Evolutionary conservation across 2,888 invertebrate species (phyloP).

Genomic region (Drosophila neotestacea): DNA sequence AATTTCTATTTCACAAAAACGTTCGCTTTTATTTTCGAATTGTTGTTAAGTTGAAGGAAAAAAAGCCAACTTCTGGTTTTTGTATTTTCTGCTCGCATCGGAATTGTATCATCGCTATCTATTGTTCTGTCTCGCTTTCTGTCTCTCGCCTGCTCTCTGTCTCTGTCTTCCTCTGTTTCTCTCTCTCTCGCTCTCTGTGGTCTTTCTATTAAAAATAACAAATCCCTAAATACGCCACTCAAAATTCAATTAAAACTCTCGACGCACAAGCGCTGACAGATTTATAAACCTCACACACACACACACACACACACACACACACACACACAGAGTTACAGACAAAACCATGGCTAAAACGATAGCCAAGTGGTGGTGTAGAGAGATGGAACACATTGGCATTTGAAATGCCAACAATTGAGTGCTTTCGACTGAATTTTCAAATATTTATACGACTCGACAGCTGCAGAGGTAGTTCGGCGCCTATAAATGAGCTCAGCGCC

Average conservation of each 20-base stretch:
- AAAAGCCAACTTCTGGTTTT: constrained; percentile 23
- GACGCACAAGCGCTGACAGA: constrained; percentile 70
- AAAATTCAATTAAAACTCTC: constrained; percentile 79
- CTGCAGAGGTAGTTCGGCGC: constrained; percentile 41
- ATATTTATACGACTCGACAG: constrained; percentile 47
- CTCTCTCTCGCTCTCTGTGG: constrained; percentile 22
- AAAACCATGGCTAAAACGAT: constrained; percentile 35
- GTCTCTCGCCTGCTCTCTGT: not conserved
- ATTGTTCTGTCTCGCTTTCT: constrained; percentile 20
- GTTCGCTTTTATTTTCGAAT: constrained; percentile 23
- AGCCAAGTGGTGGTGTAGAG: constrained; percentile 4
- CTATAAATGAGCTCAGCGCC: constrained; percentile 33
- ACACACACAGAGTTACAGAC: constrained; percentile 27
- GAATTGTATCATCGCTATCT: constrained; percentile 45
- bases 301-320: constrained; percentile 22
- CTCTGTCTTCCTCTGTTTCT: not conserved
- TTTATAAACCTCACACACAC: constrained; percentile 49
- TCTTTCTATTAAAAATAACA: constrained; percentile 78
- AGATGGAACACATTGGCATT: constrained; percentile 13
- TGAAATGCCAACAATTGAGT: constrained; percentile 54
- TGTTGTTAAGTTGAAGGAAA: constrained; percentile 20
- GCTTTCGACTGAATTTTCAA: constrained; percentile 52
- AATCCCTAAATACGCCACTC: constrained; percentile 78
- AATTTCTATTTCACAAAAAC: constrained; percentile 24
- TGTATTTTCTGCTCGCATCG: constrained; percentile 35